A percentile compares a stretch with the other conserved stretches of the same genome.
phyloP scores from a whole-genome alignment of 2,888 invertebrate genomes.

The Encarsia formosa region DNA sequence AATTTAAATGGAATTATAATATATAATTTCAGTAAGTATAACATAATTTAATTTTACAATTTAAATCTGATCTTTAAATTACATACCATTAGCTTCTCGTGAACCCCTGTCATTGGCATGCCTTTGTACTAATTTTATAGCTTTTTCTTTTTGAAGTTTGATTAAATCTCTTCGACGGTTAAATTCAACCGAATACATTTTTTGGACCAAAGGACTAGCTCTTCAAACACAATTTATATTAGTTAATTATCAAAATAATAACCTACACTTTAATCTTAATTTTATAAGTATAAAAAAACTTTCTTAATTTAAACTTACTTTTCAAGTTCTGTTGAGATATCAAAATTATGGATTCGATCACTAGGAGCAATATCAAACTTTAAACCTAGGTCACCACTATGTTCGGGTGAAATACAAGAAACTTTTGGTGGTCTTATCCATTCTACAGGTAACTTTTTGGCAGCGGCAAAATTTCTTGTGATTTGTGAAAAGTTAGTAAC shows the following conservation, averaged over 20 bases:
- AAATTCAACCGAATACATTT: conserved; percentile 67
- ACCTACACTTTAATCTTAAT: no score
- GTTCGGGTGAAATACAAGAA: conserved; percentile 61
- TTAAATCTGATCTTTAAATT: no score
- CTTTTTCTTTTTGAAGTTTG: conserved; percentile 54
- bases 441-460: conserved; percentile 64
- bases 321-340: conserved; percentile 65
- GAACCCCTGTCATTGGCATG: conserved; percentile 68
- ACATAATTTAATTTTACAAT: no score
- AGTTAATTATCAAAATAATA: conserved; percentile 1
- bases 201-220: conserved; percentile 67
- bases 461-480: conserved; percentile 52
- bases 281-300: no score
- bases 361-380: conserved; percentile 57
- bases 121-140: conserved; percentile 62
- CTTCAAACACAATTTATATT: conserved; percentile 52
- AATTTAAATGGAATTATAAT: no score
- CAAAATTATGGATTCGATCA: conserved; percentile 55
- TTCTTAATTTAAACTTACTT: conserved; percentile 55
- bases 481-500: conserved; percentile 27
- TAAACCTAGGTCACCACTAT: conserved; percentile 67
- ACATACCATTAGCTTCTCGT: conserved; percentile 66
- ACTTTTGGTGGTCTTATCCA: conserved; percentile 73
- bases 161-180: conserved; percentile 58
- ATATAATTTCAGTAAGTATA: no score